These are phyloP conservation scores for Colossoma macropomum DNA, from an alignment of 2,113 vertebrate genomes.

Conservation along the genomic window DNA sequence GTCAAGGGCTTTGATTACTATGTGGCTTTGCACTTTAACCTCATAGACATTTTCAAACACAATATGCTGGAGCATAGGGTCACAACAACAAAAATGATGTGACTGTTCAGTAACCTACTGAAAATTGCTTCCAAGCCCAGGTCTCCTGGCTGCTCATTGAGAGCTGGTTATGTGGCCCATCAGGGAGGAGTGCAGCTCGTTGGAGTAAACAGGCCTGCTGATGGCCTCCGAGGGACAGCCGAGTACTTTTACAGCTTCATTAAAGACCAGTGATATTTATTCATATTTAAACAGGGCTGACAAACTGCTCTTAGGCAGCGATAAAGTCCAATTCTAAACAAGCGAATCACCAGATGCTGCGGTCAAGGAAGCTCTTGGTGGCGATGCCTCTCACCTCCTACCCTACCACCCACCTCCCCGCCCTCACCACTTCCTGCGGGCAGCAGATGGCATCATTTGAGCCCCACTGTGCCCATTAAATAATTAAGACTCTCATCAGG, in stretches of 20 bases:
- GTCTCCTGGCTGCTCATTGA: background rate
- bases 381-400: constrained; percentile 28
- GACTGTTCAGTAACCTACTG: background rate
- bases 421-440: constrained; percentile 61
- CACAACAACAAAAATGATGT: background rate
- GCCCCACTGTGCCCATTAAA: constrained; percentile 78
- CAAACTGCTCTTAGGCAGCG: constrained; percentile 40
- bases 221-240: constrained; percentile 35
- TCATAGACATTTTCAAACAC: background rate
- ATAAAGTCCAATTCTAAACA: constrained; percentile 48
- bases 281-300: constrained; percentile 54
- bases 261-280: constrained; percentile 47
- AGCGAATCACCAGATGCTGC: constrained; percentile 49
- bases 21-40: background rate
- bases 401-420: constrained; percentile 56
- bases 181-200: background rate
- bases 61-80: background rate
- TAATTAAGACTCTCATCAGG: constrained; percentile 81
- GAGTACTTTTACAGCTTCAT: constrained; percentile 39
- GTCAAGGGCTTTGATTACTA: background rate
- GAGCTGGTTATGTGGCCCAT: constrained; percentile 15
- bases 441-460: constrained; percentile 78
- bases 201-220: constrained; percentile 37
- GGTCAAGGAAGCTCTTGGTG: constrained; percentile 49
- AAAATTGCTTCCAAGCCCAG: background rate